Conservation (phyloP, 2,113 vertebrate genomes). For the Hyla sarda region DNA sequence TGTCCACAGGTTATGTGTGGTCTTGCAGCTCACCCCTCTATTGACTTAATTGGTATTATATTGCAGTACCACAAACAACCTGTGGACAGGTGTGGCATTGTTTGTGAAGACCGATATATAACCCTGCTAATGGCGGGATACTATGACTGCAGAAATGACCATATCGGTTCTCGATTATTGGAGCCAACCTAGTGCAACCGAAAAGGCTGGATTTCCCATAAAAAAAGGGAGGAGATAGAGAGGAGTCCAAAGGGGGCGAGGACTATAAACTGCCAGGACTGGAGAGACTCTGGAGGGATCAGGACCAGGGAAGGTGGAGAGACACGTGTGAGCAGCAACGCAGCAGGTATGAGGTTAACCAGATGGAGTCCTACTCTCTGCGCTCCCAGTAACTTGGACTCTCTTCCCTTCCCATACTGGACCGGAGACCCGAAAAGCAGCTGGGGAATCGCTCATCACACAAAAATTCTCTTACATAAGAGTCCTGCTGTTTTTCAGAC, state of each 20-base stretch:
- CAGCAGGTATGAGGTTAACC: slow-evolving; percentile 13
- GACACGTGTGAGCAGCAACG: background rate
- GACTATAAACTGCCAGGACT: slow-evolving; percentile 7
- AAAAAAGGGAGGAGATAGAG: slow-evolving; percentile 51
- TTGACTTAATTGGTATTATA: background rate
- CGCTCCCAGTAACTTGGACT: background rate
- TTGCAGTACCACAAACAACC: background rate
- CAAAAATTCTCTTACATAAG: background rate
- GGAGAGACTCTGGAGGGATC: background rate
- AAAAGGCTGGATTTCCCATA: slow-evolving; percentile 61
- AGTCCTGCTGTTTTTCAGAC: background rate
- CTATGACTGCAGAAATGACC: background rate
- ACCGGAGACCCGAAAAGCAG: background rate
- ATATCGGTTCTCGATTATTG: background rate
- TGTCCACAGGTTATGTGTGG: background rate
- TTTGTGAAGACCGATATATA: background rate
- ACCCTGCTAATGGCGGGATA: background rate
- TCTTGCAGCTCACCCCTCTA: background rate
- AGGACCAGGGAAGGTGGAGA: background rate
- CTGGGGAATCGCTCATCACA: background rate
- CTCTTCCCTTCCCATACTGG: too few species aligned
- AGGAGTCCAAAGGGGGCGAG: background rate
- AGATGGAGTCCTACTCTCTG: background rate
- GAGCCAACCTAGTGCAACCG: slow-evolving; percentile 17
- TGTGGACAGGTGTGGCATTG: background rate